Base-by-base conservation (phyloP, 2,888 invertebrate species). In the Ormyrus thymus region DNA sequence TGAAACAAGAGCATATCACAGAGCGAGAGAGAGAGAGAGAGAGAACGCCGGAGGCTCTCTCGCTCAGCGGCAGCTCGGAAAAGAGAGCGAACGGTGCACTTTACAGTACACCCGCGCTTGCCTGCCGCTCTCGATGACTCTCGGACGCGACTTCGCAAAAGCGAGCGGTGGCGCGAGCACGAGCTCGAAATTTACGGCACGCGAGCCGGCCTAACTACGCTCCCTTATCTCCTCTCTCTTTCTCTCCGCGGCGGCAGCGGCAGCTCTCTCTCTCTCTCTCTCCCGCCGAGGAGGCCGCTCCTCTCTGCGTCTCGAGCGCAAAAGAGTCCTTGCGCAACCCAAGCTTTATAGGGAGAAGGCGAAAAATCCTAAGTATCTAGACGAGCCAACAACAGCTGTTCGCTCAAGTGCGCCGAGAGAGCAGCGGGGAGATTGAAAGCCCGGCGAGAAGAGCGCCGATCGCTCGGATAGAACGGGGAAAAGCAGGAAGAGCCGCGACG, bases 161-260 rank as follows among this genome's bases (percentile, higher is more conserved):
- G 29, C 29, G 48, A 9, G 46, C 55, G 85, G 66, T 11, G 51
- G 83, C 85, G 84, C 86, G 87, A 86, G 89, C 89, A 88, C 89
- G 89, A 88, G 88, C 87, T 89, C 88, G 84, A 88, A 89, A 89
- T 89, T 89, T 89, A 89, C 89, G 89, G 89, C 89, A 89, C 89
- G 89, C 89, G 89, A 89, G 86, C 87, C 73, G 68, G 43, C 65
- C 56, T 11, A 58, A 53, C 69, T 55, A 64, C 74, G 77, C 62
- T 78, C 80, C 75, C 68, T 51, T 71, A 66, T 69, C 78, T 78
- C 56, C 29, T n/a, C 72, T 58, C 50, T 9, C 50, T 56, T n/a
- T 61, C 50, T 15, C 64, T 48, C 13, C 45, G 48, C 48, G 1
- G 29, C 29, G 29, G 29, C 29, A 4, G 29, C 29, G 29, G 29